Base-by-base conservation (phyloP, 2,888 invertebrate genomes). In the Pandemis cinnamomeana region DNA sequence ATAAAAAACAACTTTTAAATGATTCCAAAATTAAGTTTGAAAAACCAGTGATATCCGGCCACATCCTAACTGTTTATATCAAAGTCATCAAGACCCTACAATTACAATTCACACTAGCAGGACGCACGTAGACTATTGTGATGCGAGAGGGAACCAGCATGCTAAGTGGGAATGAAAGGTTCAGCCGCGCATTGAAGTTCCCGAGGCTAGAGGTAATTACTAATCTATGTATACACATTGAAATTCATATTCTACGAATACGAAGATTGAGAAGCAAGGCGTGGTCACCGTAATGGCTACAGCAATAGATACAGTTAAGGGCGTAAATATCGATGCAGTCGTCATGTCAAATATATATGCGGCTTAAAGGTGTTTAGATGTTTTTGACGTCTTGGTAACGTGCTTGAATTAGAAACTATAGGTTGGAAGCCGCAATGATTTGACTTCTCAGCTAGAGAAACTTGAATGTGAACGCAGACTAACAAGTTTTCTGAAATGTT, bases 71-170 rank as follows among this genome's bases (percentile, higher is more conserved):
- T 15, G 53, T 48, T 8, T 53, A 53, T 7, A 53, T 15, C 53
- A 53, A 15, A 44, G 10, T 4, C 27, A 2, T 36, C 15, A 7
- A 15, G 15, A 10, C 15, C 46, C 11, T 27, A 68, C 48, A 69
- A 64, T 42, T n/a, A 48, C 69, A 69, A 60, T 15, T 63, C 20
- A 63, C 53, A 8, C 36, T 55, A 67, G 44, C 72, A 36, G 71
- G 66, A 71, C 79, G 80, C 80, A 77, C 79, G 79, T 78, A 80
- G 81, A 80, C 91, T 91, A 91, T 92, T 90, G 91, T 91, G 91
- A 92, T 90, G 90, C 91, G 91, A 92, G 87, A 85, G 89, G 91
- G 89, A 87, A 85, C 80, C 77, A 78, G 77, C 76, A 92, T 92
- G 89, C 83, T 88, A 91, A 91, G 83, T 83, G 64, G 51, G 82